Conservation (phyloP, 2,888 invertebrate genomes). For the Xestia xanthographa region DNA sequence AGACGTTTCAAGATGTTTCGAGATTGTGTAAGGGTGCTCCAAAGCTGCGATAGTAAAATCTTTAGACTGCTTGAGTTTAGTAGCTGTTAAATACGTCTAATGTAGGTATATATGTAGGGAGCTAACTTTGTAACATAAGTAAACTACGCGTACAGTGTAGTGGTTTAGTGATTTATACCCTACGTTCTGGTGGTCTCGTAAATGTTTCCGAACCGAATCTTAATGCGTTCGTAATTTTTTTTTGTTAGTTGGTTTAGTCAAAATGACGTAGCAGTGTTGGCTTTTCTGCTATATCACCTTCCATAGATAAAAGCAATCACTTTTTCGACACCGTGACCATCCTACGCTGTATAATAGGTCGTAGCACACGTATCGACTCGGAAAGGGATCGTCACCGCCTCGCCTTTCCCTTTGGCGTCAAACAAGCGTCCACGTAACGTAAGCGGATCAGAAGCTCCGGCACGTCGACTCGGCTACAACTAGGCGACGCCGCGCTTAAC, state of each 20-base stretch:
- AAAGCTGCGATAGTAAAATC: constrained; percentile 44
- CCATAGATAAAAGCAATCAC: background rate
- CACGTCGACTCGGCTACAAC: no score
- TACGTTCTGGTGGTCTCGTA: background rate
- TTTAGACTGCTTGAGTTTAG: constrained; percentile 49
- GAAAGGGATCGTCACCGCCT: no score
- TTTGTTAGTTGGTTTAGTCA: background rate
- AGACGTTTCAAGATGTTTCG: constrained; percentile 44
- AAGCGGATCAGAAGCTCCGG: no score
- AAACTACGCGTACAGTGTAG: background rate
- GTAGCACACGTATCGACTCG: no score
- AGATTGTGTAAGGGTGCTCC: constrained; percentile 49
- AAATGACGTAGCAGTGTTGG: background rate
- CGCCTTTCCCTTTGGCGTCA: no score
- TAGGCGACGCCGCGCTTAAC: no score
- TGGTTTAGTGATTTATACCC: background rate
- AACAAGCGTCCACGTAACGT: no score
- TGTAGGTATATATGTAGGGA: constrained; percentile 16
- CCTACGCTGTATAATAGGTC: no score
- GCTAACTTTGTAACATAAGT: constrained; percentile 34
- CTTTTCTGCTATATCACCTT: background rate
- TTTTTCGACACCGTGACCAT: background rate
- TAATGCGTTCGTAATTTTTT: background rate
- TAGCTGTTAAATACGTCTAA: constrained; percentile 44
- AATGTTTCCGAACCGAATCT: background rate